phyloP scores from a whole-genome alignment of 2,888 invertebrate genomes.

The Parascotia fuliginaria region DNA sequence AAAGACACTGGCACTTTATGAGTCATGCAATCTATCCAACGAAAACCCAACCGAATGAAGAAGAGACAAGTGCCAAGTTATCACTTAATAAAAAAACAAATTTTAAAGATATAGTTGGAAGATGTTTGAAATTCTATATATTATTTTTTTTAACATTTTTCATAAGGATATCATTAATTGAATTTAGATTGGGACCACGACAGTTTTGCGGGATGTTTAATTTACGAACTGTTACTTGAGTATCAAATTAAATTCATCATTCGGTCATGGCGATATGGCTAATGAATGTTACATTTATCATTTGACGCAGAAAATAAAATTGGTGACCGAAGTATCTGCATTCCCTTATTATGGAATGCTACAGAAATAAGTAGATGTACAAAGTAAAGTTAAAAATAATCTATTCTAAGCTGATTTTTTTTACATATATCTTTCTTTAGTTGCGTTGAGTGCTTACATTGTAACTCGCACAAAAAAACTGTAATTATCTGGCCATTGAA shows the following conservation, averaged over 20 bases:
- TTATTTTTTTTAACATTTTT: too few relatives aligned
- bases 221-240: conserved; percentile 50
- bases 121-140: too few relatives aligned
- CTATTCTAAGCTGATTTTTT: too few relatives aligned
- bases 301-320: conserved; percentile 17
- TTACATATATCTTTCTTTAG: too few relatives aligned
- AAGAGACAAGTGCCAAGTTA: too few relatives aligned
- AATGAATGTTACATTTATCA: conserved; percentile 52
- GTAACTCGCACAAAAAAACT: too few relatives aligned
- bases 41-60: too few relatives aligned
- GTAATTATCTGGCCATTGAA: too few relatives aligned
- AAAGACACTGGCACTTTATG: not conserved
- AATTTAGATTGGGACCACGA: conserved; percentile 33
- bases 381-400: too few relatives aligned
- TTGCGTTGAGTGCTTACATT: too few relatives aligned
- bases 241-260: conserved; percentile 55
- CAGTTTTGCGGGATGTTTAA: conserved; percentile 33
- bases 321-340: conserved; percentile 11
- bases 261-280: conserved; percentile 50
- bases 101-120: too few relatives aligned
- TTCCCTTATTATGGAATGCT: not conserved
- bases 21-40: not conserved
- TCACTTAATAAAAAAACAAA: not conserved
- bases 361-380: too few relatives aligned
- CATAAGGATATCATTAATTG: conserved; percentile 43